Base-by-base conservation (phyloP, 1,140 invertebrate species). In the Drosophila mauritiana region DNA sequence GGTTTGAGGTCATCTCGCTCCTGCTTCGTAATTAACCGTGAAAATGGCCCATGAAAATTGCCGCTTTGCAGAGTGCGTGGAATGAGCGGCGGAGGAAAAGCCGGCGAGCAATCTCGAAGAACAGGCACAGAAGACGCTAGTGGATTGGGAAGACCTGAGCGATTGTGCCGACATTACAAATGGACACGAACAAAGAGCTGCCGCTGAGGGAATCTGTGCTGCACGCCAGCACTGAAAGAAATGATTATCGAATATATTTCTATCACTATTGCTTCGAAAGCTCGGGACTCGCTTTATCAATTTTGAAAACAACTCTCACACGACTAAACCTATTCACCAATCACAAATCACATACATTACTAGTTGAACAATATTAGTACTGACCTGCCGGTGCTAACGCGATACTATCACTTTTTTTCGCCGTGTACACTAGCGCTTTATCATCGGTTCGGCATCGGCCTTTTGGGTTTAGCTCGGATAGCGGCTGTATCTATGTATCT, bases 21-120 rank as follows among this genome's bases (percentile, higher is more conserved):
- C 49, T 45, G 49, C 36, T 15, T 56, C 63, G 70, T 79, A 83
- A 83, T 79, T 65, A 72, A 67, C 80, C 80, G 46, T 79, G 64
- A 70, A 83, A 75, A 75, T 49, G 63, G 55, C 34, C 55, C 56
- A 54, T 34, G 57, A 49, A 65, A 58, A 56, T 45, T 25, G 73
- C 36, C 53, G 54, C 43, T 34, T 55, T 37, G 31, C n/a, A 20
- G 43, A 73, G 67, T 77, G 75, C 78, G 75, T 78, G 76, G 43
- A 65, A 52, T 64, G 61, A 52, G 65, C 46, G 12, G 55, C 27
- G 13, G 40, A 52, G 54, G 64, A 34, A 27, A 39, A 31, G 25
- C 2, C 15, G 37, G 36, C 39, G n/a, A n/a, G n/a, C n/a, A 49
- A 78, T 65, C 68, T 68, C 39, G 52, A 40, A 46, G 20, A 42